Base-by-base conservation (phyloP, 2,797 vertebrate genomes). In the Acridotheres tristis region DNA sequence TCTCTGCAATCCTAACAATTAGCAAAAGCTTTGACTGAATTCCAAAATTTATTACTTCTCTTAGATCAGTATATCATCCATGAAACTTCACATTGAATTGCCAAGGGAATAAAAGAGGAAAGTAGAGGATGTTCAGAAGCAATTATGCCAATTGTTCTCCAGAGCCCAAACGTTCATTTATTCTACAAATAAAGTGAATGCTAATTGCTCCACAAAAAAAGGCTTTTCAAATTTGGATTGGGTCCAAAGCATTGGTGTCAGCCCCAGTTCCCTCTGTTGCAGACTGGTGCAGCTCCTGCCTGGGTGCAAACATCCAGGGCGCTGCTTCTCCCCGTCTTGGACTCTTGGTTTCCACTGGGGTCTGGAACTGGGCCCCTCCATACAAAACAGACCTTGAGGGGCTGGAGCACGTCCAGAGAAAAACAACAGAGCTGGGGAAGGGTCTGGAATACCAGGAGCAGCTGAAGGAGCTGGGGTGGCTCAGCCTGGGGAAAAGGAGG, bases 21-120 rank as follows among this genome's bases (percentile, higher is more conserved):
- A 90, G 11, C 40, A 82, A 90, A 81, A 53, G 2, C 21, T 86
- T 86, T 81, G 23, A 67, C 61, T 57, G 38, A 79, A 94, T 82
- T 95, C 26, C 32, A 57, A 30, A 73, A 78, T 40, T 5, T 66
- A 62, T 61, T 71, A 7, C 4, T 63, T 96, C n/a, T 26, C 23
- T 86, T 38, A 62, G 40, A 38, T 55, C 30, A 40, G 3, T 34
- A 12, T 45, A 45, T 69, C 47, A 42, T 32, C 53, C 34, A 26
- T 36, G 18, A 25, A 38, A 59, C 11, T 77, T 92, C 47, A 66
- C 7, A 63, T 1, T 50, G 48, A 67, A 30, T 73, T 76, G 34
- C 13, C 34, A 73, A 43, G 53, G 25, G 63, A 87, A 74, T 72
- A 50, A 68, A 72, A 90, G 58, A 62, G 5, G 22, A 20, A 81